phyloP scores from a whole-genome alignment of 2,113 vertebrate genomes.

The Hepsetus odoe region DNA sequence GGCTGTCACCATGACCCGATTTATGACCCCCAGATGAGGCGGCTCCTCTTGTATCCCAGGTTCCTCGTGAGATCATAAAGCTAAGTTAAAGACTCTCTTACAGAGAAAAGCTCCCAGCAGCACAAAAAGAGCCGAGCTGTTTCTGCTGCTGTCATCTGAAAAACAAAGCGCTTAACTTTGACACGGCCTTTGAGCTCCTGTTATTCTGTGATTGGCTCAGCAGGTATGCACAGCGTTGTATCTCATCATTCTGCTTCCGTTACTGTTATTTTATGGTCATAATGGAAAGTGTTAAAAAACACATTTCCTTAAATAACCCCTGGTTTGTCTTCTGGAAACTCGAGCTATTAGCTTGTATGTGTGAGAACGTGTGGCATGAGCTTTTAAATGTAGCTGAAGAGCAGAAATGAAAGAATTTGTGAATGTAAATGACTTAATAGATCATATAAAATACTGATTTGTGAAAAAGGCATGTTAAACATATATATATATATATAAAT shows the following conservation, averaged over 20 bases:
- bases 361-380: too few species aligned
- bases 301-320: background rate
- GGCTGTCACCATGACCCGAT: background rate
- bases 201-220: background rate
- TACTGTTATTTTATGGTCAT: conserved; percentile 27
- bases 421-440: too few species aligned
- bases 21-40: background rate
- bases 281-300: background rate
- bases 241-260: conserved; percentile 19
- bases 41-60: background rate
- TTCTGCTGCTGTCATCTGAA: conserved; percentile 8
- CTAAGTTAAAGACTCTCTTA: background rate
- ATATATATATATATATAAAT: too few species aligned
- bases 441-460: too few species aligned
- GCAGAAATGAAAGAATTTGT: too few species aligned
- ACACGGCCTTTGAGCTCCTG: background rate
- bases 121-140: background rate
- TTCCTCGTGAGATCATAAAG: conserved; percentile 9
- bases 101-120: background rate
- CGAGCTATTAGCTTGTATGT: background rate
- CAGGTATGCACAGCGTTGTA: background rate
- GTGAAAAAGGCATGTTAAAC: too few species aligned
- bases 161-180: background rate
- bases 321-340: background rate
- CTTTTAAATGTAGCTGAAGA: background rate